Base-by-base conservation (phyloP, 2,113 vertebrate species). In the Campylorhamphus procurvoides region DNA sequence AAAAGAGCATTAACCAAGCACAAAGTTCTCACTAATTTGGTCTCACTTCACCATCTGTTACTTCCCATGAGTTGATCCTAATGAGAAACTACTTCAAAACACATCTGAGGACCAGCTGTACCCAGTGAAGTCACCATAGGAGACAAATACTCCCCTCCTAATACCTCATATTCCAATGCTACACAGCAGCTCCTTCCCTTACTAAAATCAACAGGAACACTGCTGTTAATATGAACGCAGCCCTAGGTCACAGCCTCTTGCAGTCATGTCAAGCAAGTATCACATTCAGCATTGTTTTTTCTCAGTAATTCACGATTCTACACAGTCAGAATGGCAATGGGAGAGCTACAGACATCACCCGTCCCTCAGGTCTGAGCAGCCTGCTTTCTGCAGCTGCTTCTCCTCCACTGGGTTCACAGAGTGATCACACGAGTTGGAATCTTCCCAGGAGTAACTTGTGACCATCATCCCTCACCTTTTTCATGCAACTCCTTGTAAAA, bases 71-170 rank as follows among this genome's bases (percentile, higher is more conserved):
- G 90, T 50, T 94, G 80, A 83, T 91, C 71, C 75, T 91, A 94
- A 96, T 59, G 80, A 94, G 93, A 93, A 89, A 62, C 29, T 76
- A 85, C 77, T 94, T 95, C 91, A 87, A 94, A 94, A 94, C 50
- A 82, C 72, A 75, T 91, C 63, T 68, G 60, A 94, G 69, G 74
- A 82, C 73, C 82, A 91, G 82, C 88, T 96, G 93, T 85, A 91
- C 46, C 53, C 80, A 73, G 55, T 86, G 92, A 93, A 75, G 80
- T 94, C 93, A 97, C 44, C 49, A 35, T 0, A 62, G 40, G 27
- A 89, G 72, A 63, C 40, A 31, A 87, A 81, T 67, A 49, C 9
- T 76, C 66, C 75, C 58, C 46, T 95, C 40, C 39, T 46, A 73
- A 31, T 64, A 67, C 49, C 31, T 90, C 79, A 77, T 58, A 55